Base-by-base conservation (phyloP, 2,797 vertebrate species). In the Pseudotriccus pelzelni region DNA sequence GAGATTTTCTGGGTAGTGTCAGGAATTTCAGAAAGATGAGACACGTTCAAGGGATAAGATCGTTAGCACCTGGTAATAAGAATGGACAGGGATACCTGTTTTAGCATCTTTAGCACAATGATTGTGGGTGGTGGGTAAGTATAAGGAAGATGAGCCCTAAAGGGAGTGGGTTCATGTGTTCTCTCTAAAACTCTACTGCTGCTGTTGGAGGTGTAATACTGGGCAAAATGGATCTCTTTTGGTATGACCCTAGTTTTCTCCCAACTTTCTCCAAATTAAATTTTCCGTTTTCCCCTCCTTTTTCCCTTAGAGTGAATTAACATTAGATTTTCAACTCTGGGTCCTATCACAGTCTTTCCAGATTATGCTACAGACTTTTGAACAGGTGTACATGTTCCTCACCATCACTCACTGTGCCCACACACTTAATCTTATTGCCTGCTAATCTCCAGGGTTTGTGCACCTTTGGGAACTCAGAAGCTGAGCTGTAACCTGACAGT, bases 291-390 rank as follows among this genome's bases (percentile, higher is more conserved):
- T 28, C 36, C 16, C 11, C 5, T 47, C 4, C 12, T 23, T 44
- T 67, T 56, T 58, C 25, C 20, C 14, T 39, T 59, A 28, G 7
- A 55, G 17, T 0, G 0, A 50, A 20, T 7, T 53, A 53, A 20
- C 19, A 23, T 47, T 50, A 56, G 21, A 21, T 18, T 82, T 76
- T 76, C 39, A 76, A 6, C n/a, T 66, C 37, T 46, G 46, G 36
- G n/a, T 92, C 10, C 14, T 67, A 22, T 53, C 12, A 2, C 22
- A 85, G 23, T 41, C 8, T 63, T 92, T 37, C 32, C 41, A 72
- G 50, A 30, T 64, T 17, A 46, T 34, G 28, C n/a, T 34, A 36
- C 8, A 44, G 34, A 34, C 25, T 55, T 21, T 44, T 49, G 23
- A 67, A 55, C 36, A 77, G 52, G 7, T n/a, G 30, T 44, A 30